Evolutionary conservation across 2,888 invertebrate species (phyloP).

Genomic region (Meghimatium bilineatum): DNA sequence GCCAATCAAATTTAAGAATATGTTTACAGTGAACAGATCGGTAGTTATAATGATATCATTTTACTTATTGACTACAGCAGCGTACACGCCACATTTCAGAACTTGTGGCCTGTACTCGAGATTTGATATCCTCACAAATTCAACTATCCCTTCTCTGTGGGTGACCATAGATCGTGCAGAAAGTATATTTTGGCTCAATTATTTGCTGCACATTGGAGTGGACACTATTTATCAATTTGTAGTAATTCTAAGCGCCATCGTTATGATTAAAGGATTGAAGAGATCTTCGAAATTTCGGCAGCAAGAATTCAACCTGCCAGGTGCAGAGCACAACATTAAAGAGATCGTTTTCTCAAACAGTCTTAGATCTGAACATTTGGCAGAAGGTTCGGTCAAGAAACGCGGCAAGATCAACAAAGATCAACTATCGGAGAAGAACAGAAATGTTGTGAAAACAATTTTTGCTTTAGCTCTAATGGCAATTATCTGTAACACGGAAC

Average conservation of each 20-base stretch:
- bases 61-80: background rate
- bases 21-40: background rate
- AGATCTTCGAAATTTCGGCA: constrained; percentile 7
- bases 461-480: constrained; percentile 1
- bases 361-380: background rate
- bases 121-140: background rate
- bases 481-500: constrained; percentile 1
- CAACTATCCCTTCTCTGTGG: background rate
- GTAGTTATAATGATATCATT: background rate
- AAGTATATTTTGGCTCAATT: constrained; percentile 13
- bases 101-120: background rate
- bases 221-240: constrained; percentile 10
- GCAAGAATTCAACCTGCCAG: background rate
- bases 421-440: background rate
- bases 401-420: background rate
- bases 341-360: background rate
- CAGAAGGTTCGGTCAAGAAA: background rate
- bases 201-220: constrained; percentile 4
- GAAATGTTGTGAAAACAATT: constrained; percentile 14
- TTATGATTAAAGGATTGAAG: constrained; percentile 1
- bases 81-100: constrained; percentile 15
- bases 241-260: background rate
- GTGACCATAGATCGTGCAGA: background rate
- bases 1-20: constrained; percentile 7
- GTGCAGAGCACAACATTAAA: background rate